Evolutionary conservation across 2,113 vertebrate genomes (phyloP).

Genomic region (Uria aalge): DNA sequence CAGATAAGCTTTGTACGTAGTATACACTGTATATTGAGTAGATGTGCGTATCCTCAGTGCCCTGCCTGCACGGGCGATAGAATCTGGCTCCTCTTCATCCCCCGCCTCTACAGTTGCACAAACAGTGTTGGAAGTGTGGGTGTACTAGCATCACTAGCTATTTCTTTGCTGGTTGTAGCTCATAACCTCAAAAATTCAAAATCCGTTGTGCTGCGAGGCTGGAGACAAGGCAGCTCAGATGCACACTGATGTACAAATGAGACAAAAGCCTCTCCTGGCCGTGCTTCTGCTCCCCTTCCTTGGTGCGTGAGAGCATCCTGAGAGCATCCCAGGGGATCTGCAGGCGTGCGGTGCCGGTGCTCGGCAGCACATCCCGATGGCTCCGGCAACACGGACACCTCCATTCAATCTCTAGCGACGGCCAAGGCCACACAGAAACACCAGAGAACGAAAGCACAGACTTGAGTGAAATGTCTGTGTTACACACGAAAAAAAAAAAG

Average conservation of each 20-base stretch:
- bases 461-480: constrained; percentile 1
- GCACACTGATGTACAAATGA: background rate
- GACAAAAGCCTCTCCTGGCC: background rate
- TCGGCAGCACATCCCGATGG: background rate
- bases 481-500: background rate
- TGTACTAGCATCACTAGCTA: background rate
- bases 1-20: background rate
- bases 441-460: background rate
- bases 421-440: background rate
- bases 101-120: background rate
- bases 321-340: background rate
- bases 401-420: background rate
- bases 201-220: background rate
- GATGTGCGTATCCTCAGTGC: background rate
- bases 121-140: background rate
- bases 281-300: background rate
- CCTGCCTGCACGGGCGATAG: background rate
- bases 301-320: background rate
- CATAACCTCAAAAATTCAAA: background rate
- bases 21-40: background rate
- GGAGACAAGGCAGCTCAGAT: background rate
- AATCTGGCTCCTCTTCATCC: background rate
- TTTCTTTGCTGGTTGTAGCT: background rate
- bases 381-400: background rate
- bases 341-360: background rate